Conservation (phyloP, 1,140 invertebrate genomes). For the Globodera rostochiensis region DNA sequence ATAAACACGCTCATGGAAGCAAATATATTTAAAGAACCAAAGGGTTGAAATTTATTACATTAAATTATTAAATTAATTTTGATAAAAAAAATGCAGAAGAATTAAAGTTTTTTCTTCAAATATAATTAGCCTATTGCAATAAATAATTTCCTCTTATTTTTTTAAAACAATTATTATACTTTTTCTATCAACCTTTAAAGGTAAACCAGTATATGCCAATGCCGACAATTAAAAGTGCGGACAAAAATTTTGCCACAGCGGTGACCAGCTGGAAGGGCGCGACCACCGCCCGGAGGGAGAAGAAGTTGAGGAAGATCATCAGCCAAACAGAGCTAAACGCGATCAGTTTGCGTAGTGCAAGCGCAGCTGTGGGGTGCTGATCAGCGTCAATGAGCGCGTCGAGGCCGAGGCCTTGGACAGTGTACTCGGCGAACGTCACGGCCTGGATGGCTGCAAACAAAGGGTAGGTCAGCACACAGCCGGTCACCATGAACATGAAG, state of each 20-base stretch:
- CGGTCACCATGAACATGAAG: conserved; percentile 47
- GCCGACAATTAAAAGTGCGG: conserved; percentile 49
- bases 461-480: conserved; percentile 50
- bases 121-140: no score
- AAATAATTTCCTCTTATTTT: no score
- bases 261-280: conserved; percentile 56
- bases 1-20: neutral
- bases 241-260: conserved; percentile 49
- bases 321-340: conserved; percentile 8
- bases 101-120: no score
- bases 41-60: conserved; percentile 9
- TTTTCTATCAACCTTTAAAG: conserved; percentile 30
- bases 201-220: conserved; percentile 53
- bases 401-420: conserved; percentile 5
- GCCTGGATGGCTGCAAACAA: conserved; percentile 20
- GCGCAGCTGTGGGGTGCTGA: neutral
- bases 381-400: neutral
- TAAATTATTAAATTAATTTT: conserved; percentile 10
- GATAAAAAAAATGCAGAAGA: no score
- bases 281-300: conserved; percentile 51
- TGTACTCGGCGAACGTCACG: conserved; percentile 19
- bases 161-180: neutral
- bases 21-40: conserved; percentile 12
- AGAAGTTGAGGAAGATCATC: conserved; percentile 53
- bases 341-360: conserved; percentile 25